Evolutionary conservation across 2,888 invertebrate genomes (phyloP).

Genomic region (Cremastobaeus sp.): DNA sequence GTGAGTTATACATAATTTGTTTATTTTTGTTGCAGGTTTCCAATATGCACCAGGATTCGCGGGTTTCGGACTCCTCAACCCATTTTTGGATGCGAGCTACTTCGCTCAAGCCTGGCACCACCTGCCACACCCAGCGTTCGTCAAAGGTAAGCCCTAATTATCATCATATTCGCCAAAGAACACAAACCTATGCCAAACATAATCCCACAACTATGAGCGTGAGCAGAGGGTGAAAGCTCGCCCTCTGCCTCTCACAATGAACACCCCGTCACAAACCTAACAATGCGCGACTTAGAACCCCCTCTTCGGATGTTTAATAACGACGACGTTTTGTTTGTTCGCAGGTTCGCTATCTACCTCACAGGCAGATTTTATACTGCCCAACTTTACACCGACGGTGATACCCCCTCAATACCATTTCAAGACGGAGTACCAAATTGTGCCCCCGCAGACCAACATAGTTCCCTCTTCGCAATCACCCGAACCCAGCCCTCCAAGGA

Average conservation of each 20-base stretch:
- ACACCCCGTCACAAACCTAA: slow-evolving; percentile 59
- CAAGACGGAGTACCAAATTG: slow-evolving; percentile 70
- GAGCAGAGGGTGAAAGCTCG: too few relatives aligned
- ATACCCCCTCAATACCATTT: slow-evolving; percentile 70
- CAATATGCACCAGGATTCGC: slow-evolving; percentile 85
- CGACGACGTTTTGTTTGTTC: slow-evolving; percentile 37
- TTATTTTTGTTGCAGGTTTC: slow-evolving; percentile 83
- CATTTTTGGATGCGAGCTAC: slow-evolving; percentile 92
- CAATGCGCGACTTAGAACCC: slow-evolving; percentile 68
- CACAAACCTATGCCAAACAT: background rate
- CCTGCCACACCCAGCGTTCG: slow-evolving; percentile 80
- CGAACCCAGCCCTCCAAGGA: too few relatives aligned
- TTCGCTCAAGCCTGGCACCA: slow-evolving; percentile 86
- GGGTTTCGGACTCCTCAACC: slow-evolving; percentile 83
- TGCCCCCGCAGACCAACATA: slow-evolving; percentile 64
- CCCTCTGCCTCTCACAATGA: slow-evolving; percentile 71
- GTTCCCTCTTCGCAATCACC: too few relatives aligned
- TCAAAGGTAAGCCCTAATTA: slow-evolving; percentile 81
- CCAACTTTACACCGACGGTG: slow-evolving; percentile 70
- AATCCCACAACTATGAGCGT: too few relatives aligned
- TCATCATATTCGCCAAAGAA: slow-evolving; percentile 4
- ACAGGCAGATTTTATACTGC: slow-evolving; percentile 70
- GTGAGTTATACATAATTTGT: too few relatives aligned
- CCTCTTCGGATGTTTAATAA: slow-evolving; percentile 40
- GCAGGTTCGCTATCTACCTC: slow-evolving; percentile 73